Evolutionary conservation across 1,140 invertebrate species (phyloP).

Genomic region (Pseudomyrmex sp.): DNA sequence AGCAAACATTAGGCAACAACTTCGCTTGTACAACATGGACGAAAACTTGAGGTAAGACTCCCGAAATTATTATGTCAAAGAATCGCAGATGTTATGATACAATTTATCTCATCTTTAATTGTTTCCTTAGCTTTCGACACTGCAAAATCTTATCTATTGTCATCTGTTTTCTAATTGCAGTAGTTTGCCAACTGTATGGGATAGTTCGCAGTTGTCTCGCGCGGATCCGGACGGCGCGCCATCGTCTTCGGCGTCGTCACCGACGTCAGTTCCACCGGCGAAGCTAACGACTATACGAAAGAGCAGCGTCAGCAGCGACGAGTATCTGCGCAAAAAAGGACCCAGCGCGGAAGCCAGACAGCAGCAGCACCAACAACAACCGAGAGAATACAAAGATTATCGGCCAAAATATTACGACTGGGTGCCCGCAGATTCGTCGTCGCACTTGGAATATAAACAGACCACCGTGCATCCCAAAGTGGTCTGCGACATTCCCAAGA

Average conservation of each 20-base stretch:
- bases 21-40: constrained; percentile 87
- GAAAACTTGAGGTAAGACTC: constrained; percentile 81
- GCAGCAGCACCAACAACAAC: constrained; percentile 71
- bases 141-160: neutral
- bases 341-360: constrained; percentile 83
- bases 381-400: constrained; percentile 85
- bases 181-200: constrained; percentile 77
- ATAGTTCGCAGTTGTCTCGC: constrained; percentile 78
- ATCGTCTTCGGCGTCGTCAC: constrained; percentile 83
- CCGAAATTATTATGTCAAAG: neutral
- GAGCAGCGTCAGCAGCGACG: constrained; percentile 70
- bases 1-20: constrained; percentile 90
- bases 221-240: constrained; percentile 89
- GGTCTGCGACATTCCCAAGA: constrained; percentile 86
- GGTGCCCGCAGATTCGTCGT: constrained; percentile 71
- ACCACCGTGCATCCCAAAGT: constrained; percentile 85
- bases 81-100: neutral
- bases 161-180: constrained; percentile 56
- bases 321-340: constrained; percentile 73
- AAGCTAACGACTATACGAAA: constrained; percentile 69
- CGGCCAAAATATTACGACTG: constrained; percentile 81
- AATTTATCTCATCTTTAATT: neutral
- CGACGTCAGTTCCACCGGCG: constrained; percentile 73
- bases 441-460: constrained; percentile 77
- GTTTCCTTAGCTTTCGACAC: neutral